Evolutionary conservation across 2,113 vertebrate genomes (phyloP).

Genomic region (Carollia perspicillata): DNA sequence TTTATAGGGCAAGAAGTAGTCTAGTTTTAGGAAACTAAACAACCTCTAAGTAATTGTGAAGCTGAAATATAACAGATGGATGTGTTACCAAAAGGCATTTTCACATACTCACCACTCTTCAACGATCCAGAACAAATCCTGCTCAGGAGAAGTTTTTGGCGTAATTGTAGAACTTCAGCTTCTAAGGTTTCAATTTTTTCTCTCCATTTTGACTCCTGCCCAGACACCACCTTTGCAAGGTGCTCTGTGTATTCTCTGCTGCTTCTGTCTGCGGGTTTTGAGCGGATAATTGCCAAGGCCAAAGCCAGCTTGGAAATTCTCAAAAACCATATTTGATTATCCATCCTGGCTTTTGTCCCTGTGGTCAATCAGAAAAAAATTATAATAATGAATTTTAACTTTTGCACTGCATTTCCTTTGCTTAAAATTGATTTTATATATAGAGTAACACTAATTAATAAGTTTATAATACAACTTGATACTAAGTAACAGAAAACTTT

Average conservation of each 20-base stretch:
- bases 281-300: constrained; percentile 89
- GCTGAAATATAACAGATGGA: not conserved
- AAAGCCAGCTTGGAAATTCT: constrained; percentile 84
- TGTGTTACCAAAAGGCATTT: constrained; percentile 22
- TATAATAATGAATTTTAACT: constrained; percentile 44
- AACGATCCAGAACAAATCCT: constrained; percentile 63
- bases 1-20: not conserved
- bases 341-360: constrained; percentile 66
- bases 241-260: constrained; percentile 82
- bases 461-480: constrained; percentile 12
- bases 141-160: constrained; percentile 85
- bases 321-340: constrained; percentile 76
- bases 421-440: constrained; percentile 58
- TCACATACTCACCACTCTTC: constrained; percentile 76
- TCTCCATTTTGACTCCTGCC: constrained; percentile 79
- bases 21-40: not conserved
- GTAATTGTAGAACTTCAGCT: constrained; percentile 87
- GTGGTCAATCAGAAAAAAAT: constrained; percentile 51
- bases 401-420: constrained; percentile 41
- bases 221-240: constrained; percentile 77
- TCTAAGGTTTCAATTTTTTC: constrained; percentile 81
- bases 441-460: constrained; percentile 55
- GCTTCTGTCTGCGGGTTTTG: constrained; percentile 83
- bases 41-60: not conserved
- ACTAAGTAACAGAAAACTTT: constrained; percentile 37